Evolutionary conservation across 2,888 invertebrate species (phyloP).

Genomic region (Cerastis leucographa): DNA sequence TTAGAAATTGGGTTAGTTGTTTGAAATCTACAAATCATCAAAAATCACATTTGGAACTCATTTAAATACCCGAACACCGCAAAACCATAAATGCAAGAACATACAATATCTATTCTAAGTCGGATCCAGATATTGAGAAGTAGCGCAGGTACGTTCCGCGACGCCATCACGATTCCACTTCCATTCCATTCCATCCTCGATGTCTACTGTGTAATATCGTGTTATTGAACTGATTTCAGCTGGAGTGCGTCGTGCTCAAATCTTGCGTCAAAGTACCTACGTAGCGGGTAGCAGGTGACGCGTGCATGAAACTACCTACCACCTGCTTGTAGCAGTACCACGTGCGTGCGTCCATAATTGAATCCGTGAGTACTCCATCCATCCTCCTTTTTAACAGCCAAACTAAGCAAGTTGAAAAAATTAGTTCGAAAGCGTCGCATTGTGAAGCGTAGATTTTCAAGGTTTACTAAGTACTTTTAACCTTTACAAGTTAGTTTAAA

Average conservation of each 20-base stretch:
- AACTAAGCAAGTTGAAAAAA: not conserved
- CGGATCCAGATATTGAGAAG: too few relatives aligned
- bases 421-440: not conserved
- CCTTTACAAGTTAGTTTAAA: too few relatives aligned
- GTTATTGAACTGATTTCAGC: not conserved
- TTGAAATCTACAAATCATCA: too few relatives aligned
- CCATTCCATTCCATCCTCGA: not conserved
- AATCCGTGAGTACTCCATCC: not conserved
- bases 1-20: not conserved
- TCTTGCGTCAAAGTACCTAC: not conserved
- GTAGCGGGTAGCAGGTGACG: not conserved
- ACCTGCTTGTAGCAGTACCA: not conserved
- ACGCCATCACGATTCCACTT: not conserved
- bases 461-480: too few relatives aligned
- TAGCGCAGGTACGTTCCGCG: not conserved
- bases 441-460: not conserved
- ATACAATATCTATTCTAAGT: too few relatives aligned
- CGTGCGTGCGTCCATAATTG: not conserved
- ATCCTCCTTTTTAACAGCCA: not conserved
- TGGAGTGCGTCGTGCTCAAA: not conserved
- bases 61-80: too few relatives aligned
- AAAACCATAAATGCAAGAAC: not conserved
- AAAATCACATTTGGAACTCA: too few relatives aligned
- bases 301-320: not conserved
- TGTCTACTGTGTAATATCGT: not conserved